Conservation (phyloP, 2,797 vertebrate species). For the Eutrigla gurnardus region DNA sequence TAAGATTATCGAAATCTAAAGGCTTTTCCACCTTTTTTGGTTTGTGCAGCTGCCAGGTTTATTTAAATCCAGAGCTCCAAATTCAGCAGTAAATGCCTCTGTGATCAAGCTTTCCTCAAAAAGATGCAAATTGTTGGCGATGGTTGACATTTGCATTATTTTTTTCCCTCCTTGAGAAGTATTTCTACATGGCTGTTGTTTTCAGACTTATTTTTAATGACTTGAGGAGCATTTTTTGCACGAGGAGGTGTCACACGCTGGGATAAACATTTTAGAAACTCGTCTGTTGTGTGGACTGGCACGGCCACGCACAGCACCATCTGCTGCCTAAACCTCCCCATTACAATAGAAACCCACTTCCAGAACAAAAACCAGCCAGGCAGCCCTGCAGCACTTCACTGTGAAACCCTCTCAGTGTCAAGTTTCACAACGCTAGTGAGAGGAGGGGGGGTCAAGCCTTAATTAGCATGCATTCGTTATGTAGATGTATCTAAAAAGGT, state of each 20-base stretch:
- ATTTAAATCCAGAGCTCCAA: background rate
- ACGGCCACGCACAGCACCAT: conserved; percentile 77
- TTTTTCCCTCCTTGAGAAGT: background rate
- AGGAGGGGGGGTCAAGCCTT: conserved; percentile 49
- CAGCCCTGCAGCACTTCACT: conserved; percentile 49
- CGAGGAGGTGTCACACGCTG: background rate
- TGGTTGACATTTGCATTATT: background rate
- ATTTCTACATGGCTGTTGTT: background rate
- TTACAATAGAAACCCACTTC: conserved; percentile 58
- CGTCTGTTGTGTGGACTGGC: background rate
- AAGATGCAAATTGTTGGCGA: too few relatives aligned
- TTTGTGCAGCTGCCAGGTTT: background rate
- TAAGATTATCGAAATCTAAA: background rate
- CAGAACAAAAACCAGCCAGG: conserved; percentile 35
- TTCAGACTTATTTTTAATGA: background rate
- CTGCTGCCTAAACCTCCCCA: conserved; percentile 71
- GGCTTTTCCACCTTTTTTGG: background rate
- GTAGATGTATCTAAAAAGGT: conserved; percentile 59
- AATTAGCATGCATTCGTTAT: conserved; percentile 66
- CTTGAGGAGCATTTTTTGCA: background rate
- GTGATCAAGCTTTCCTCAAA: background rate
- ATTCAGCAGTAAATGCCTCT: background rate
- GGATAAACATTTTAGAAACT: conserved; percentile 1
- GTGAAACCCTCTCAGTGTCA: conserved; percentile 57
- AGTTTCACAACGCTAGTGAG: conserved; percentile 51